Conservation (phyloP, 2,797 vertebrate genomes). For the Cheracebus regulus region DNA sequence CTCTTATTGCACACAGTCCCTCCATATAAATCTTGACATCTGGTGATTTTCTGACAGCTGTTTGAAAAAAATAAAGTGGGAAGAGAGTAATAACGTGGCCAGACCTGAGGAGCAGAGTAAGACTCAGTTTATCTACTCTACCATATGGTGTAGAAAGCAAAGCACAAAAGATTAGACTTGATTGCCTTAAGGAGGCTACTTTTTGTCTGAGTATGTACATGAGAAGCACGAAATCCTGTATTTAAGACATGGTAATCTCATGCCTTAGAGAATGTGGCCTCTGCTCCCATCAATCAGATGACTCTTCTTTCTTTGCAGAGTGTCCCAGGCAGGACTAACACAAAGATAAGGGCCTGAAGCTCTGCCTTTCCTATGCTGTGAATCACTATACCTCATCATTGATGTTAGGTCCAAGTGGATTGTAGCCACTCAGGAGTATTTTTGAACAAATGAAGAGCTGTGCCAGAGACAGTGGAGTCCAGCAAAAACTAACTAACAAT, state of each 20-base stretch:
- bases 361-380: background rate
- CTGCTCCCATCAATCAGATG: background rate
- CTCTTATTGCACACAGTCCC: background rate
- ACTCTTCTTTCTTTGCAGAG: background rate
- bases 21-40: background rate
- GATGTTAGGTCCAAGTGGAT: background rate
- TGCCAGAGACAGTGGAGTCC: background rate
- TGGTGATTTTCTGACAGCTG: background rate
- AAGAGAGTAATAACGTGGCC: no score
- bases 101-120: background rate
- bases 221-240: background rate
- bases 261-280: background rate
- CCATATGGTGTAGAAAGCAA: background rate
- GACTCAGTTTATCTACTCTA: background rate
- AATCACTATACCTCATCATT: background rate
- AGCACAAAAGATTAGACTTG: background rate
- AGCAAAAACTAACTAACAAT: background rate
- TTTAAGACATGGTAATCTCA: background rate
- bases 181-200: background rate
- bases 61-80: background rate
- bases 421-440: background rate
- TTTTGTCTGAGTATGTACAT: background rate
- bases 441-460: constrained; percentile 1
- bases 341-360: background rate
- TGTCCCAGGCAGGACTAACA: fast-evolving